Evolutionary conservation across 2,888 invertebrate genomes (phyloP).

Genomic region (Drosophila peninsularis): DNA sequence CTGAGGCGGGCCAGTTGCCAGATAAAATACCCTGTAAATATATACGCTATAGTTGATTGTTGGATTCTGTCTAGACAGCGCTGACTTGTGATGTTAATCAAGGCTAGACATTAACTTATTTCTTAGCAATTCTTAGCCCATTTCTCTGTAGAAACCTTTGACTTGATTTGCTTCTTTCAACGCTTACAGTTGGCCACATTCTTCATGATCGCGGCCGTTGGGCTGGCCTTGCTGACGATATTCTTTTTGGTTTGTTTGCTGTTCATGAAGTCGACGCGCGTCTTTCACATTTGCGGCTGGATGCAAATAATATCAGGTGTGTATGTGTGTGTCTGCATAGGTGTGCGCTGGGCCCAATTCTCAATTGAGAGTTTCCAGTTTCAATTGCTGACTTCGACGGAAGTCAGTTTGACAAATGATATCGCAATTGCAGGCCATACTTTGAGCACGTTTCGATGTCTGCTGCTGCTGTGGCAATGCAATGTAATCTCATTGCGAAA

Average conservation of each 20-base stretch:
- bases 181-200: constrained; percentile 90
- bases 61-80: no score
- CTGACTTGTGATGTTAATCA: no score
- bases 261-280: constrained; percentile 95
- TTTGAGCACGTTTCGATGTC: constrained; percentile 49
- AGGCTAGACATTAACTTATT: neutral
- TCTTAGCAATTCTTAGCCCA: neutral
- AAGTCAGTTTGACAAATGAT: constrained; percentile 34
- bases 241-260: constrained; percentile 96
- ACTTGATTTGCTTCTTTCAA: constrained; percentile 17
- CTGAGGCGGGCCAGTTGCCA: no score
- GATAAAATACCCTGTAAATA: neutral
- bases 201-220: constrained; percentile 93
- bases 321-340: constrained; percentile 72
- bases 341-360: constrained; percentile 7
- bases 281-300: constrained; percentile 97
- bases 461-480: constrained; percentile 7
- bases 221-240: constrained; percentile 93
- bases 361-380: constrained; percentile 23
- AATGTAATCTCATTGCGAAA: constrained; percentile 36
- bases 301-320: constrained; percentile 97
- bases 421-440: constrained; percentile 27
- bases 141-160: constrained; percentile 3
- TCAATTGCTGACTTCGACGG: constrained; percentile 28
- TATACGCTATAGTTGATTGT: neutral